A percentile compares a stretch with the other conserved stretches of the same genome.
These are phyloP conservation scores for Enteromius anoplus DNA, from an alignment of 2,797 vertebrate genomes.

Conservation along the genomic window DNA sequence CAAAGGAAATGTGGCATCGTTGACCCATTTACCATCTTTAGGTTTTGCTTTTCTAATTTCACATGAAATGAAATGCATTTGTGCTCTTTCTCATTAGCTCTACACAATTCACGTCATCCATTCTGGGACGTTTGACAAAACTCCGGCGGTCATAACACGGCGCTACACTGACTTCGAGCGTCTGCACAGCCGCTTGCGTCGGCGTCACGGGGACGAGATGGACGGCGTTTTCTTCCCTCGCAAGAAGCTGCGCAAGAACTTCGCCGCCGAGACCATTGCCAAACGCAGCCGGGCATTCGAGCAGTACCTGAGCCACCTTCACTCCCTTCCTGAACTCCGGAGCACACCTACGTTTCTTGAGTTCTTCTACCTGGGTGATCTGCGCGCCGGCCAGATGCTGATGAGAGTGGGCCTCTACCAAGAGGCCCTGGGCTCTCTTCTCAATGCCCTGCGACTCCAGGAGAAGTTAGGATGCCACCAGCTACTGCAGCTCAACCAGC, in stretches of 20 bases:
- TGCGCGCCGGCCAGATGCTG: conserved; percentile 83
- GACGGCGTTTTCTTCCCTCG: conserved; percentile 86
- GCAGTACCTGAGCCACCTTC: conserved; percentile 89
- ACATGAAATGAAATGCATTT: not conserved
- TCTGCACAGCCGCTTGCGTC: conserved; percentile 82
- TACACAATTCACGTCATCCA: conserved; percentile 91
- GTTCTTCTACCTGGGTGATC: conserved; percentile 90
- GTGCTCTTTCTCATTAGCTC: conserved; percentile 74
- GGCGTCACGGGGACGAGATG: conserved; percentile 83
- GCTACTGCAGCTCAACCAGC: conserved; percentile 66
- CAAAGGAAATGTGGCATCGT: not conserved
- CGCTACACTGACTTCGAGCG: conserved; percentile 92
- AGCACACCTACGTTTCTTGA: conserved; percentile 79
- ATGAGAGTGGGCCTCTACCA: conserved; percentile 85
- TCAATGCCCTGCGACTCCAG: conserved; percentile 87
- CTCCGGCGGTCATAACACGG: conserved; percentile 83
- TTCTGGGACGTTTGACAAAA: conserved; percentile 80
- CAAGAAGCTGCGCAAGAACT: conserved; percentile 90
- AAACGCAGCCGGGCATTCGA: conserved; percentile 93
- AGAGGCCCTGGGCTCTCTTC: conserved; percentile 84
- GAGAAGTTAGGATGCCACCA: conserved; percentile 80
- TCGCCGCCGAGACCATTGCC: conserved; percentile 90
- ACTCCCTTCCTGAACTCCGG: conserved; percentile 80
- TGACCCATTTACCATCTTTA: not conserved
- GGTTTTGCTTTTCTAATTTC: not conserved